Evolutionary conservation across 1,140 invertebrate genomes (phyloP).

Genomic region (Microplitis mediator): DNA sequence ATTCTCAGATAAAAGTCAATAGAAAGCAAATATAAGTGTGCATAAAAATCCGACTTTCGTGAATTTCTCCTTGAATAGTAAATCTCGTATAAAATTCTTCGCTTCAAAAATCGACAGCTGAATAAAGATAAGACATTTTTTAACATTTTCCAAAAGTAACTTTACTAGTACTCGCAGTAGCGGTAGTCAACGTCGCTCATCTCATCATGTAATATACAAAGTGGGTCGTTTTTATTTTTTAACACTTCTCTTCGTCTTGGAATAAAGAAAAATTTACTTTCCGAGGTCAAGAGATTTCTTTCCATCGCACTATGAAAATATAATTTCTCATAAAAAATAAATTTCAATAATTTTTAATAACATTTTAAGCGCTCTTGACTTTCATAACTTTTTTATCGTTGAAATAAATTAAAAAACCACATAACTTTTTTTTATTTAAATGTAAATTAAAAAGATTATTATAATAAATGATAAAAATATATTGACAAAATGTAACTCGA

Average conservation of each 20-base stretch:
- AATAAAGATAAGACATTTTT: background rate
- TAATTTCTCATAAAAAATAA: too few species aligned
- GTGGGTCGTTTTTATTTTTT: background rate
- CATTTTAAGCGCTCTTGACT: too few species aligned
- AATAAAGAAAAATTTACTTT: too few species aligned
- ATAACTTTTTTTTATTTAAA: too few species aligned
- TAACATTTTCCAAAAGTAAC: too few species aligned
- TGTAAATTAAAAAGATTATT: too few species aligned
- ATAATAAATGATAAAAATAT: background rate
- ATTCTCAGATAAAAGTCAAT: background rate
- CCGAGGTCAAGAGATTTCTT: slow-evolving; percentile 3
- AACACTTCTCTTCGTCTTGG: background rate
- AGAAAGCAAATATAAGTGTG: background rate
- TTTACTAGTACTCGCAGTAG: too few species aligned
- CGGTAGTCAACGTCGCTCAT: too few species aligned
- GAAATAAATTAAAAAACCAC: too few species aligned
- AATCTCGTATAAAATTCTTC: background rate
- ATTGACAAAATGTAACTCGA: background rate
- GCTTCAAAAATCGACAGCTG: background rate
- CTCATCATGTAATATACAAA: background rate
- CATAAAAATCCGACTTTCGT: background rate
- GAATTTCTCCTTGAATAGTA: background rate
- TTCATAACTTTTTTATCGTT: too few species aligned
- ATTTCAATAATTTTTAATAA: too few species aligned
- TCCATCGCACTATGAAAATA: too few species aligned